Conservation (phyloP, 2,888 invertebrate species). For the Agriotes lineatus region DNA sequence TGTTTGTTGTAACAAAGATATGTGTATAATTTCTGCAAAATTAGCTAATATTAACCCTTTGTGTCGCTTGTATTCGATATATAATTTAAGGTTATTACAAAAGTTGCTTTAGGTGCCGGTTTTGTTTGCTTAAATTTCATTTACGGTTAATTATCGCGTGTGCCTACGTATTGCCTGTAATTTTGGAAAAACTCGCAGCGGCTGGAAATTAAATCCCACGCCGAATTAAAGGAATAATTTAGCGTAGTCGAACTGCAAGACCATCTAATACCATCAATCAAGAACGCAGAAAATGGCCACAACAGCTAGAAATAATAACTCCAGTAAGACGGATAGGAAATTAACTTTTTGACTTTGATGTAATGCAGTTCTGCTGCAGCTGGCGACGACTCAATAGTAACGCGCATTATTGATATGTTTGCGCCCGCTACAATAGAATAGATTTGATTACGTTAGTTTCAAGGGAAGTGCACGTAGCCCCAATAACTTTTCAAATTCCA, state of each 20-base stretch:
- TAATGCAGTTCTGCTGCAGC: slow-evolving; percentile 55
- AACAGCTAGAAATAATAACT: slow-evolving; percentile 61
- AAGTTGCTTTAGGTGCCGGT: slow-evolving; percentile 30
- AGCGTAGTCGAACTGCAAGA: slow-evolving; percentile 7
- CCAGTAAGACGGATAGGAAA: slow-evolving; percentile 63
- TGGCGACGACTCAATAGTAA: slow-evolving; percentile 44
- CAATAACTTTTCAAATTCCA: not conserved
- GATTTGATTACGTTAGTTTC: slow-evolving; percentile 19
- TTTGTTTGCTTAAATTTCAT: slow-evolving; percentile 25
- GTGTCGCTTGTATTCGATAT: slow-evolving; percentile 53
- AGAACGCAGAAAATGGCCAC: slow-evolving; percentile 57
- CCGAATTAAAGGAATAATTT: slow-evolving; percentile 25
- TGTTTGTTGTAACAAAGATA: slow-evolving; percentile 58
- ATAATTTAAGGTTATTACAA: slow-evolving; percentile 43
- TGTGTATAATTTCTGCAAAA: slow-evolving; percentile 55
- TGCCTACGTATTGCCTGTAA: slow-evolving; percentile 15
- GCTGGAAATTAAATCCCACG: not conserved
- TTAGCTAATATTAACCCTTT: slow-evolving; percentile 55
- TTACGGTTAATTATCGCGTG: slow-evolving; percentile 30
- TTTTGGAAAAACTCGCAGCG: no score
- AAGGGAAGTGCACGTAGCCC: slow-evolving; percentile 1
- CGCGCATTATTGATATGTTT: slow-evolving; percentile 49
- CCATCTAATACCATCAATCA: slow-evolving; percentile 57
- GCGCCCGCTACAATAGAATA: slow-evolving; percentile 14
- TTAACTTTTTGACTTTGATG: slow-evolving; percentile 65